Evolutionary conservation across 1,140 invertebrate genomes (phyloP).

Genomic region (Microplitis mediator): DNA sequence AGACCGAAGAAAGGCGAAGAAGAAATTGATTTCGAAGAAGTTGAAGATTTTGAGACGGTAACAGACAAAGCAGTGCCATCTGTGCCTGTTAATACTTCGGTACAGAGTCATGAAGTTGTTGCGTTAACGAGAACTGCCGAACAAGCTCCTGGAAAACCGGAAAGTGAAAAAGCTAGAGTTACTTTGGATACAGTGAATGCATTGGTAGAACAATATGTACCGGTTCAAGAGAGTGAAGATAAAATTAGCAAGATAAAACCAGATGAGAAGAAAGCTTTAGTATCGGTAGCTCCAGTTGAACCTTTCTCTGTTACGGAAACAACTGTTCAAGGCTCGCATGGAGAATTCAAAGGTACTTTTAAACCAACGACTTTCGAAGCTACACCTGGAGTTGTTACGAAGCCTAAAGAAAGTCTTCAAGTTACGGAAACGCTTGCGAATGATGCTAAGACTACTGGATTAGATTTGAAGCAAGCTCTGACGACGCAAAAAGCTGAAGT

Average conservation of each 20-base stretch:
- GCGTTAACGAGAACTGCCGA: conserved; percentile 61
- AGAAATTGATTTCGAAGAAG: conserved; percentile 54
- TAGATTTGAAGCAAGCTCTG: conserved; percentile 35
- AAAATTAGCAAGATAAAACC: conserved; percentile 52
- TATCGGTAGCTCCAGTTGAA: conserved; percentile 65
- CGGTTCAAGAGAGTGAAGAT: conserved; percentile 66
- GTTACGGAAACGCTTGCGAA: conserved; percentile 64
- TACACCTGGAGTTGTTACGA: conserved; percentile 60
- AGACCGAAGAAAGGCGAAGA: conserved; percentile 43
- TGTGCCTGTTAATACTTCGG: conserved; percentile 51
- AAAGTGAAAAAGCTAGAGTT: conserved; percentile 62
- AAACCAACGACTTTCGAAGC: conserved; percentile 63
- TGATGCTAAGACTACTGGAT: conserved; percentile 38
- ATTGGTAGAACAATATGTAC: conserved; percentile 60
- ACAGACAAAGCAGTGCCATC: conserved; percentile 42
- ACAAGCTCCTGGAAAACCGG: conserved; percentile 58
- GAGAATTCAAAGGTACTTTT: conserved; percentile 61
- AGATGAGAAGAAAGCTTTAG: conserved; percentile 55
- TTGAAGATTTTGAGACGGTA: conserved; percentile 55
- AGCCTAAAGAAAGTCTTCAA: conserved; percentile 66
- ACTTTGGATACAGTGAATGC: conserved; percentile 64
- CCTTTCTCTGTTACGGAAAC: conserved; percentile 68
- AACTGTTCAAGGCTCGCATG: conserved; percentile 61
- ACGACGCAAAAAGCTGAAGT: conserved; percentile 59
- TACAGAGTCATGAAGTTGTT: conserved; percentile 62